Evolutionary conservation across 1,140 invertebrate species (phyloP).

Genomic region (Heliothis subflexa): DNA sequence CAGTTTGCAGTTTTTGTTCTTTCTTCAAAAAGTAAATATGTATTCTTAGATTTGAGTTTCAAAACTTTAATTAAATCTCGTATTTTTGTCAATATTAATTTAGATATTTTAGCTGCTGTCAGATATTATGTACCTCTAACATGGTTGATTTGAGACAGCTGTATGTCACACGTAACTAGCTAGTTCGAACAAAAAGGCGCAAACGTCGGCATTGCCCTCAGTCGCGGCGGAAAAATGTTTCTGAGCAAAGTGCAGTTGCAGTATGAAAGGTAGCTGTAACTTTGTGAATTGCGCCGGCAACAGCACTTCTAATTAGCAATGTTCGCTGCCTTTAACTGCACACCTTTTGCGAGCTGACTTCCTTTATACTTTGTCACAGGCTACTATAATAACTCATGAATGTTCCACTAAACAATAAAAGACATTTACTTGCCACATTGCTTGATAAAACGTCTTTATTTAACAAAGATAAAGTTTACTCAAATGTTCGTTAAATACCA

Average conservation of each 20-base stretch:
- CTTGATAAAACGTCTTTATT: neutral
- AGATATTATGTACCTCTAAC: too few species aligned
- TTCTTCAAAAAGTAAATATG: too few species aligned
- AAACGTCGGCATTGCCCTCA: conserved; percentile 48
- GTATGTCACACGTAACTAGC: conserved; percentile 46
- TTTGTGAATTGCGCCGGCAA: conserved; percentile 50
- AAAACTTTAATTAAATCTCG: too few species aligned
- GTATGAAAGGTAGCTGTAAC: conserved; percentile 51
- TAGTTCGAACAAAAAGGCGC: conserved; percentile 51
- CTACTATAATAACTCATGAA: conserved; percentile 26
- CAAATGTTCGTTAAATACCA: neutral
- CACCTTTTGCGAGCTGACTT: conserved; percentile 16
- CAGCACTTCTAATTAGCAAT: conserved; percentile 58
- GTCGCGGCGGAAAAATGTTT: conserved; percentile 53
- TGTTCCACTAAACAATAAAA: conserved; percentile 14
- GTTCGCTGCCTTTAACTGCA: conserved; percentile 38
- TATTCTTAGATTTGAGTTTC: too few species aligned
- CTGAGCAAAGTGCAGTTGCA: conserved; percentile 48
- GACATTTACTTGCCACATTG: neutral
- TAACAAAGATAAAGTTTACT: neutral
- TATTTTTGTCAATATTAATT: too few species aligned
- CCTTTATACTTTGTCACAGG: conserved; percentile 29
- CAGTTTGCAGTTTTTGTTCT: neutral
- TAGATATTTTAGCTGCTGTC: too few species aligned
- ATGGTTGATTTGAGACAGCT: neutral